A percentile compares a stretch with the other conserved stretches of the same genome.
Conservation (phyloP, 1,140 invertebrate species). For the Meloidogyne floridensis region DNA sequence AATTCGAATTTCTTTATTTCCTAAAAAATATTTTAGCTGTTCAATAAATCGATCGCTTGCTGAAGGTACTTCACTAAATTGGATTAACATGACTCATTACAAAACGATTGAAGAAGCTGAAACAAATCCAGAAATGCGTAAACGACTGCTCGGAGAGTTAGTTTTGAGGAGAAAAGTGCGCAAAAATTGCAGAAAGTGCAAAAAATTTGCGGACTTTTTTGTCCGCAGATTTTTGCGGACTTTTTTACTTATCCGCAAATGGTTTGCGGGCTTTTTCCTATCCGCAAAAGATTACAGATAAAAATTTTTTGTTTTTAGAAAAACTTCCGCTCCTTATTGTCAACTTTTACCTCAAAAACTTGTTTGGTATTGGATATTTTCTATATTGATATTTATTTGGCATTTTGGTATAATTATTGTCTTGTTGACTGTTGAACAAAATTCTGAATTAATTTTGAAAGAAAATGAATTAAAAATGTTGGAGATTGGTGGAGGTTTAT, state of each 20-base stretch:
- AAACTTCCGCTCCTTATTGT: neutral
- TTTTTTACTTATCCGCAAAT: no score
- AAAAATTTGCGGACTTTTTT: no score
- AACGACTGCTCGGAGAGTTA: neutral
- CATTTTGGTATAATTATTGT: neutral
- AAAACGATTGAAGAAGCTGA: neutral
- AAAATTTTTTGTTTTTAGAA: neutral
- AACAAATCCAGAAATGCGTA: neutral
- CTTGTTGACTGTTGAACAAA: neutral
- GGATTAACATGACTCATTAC: neutral
- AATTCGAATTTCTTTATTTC: no score
- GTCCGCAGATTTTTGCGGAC: no score
- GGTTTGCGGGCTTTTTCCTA: no score
- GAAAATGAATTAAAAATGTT: neutral
- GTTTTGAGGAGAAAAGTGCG: neutral
- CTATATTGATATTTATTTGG: neutral
- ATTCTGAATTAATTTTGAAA: neutral
- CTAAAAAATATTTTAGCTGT: neutral
- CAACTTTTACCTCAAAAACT: neutral
- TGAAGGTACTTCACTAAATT: neutral
- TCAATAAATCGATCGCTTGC: neutral
- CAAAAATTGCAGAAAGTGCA: no score
- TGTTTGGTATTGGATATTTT: neutral
- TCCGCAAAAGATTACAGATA: no score
- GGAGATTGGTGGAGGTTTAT: neutral